These are phyloP conservation scores for Nycticorax nycticorax DNA, from an alignment of 2,113 vertebrate species.

Conservation along the genomic window DNA sequence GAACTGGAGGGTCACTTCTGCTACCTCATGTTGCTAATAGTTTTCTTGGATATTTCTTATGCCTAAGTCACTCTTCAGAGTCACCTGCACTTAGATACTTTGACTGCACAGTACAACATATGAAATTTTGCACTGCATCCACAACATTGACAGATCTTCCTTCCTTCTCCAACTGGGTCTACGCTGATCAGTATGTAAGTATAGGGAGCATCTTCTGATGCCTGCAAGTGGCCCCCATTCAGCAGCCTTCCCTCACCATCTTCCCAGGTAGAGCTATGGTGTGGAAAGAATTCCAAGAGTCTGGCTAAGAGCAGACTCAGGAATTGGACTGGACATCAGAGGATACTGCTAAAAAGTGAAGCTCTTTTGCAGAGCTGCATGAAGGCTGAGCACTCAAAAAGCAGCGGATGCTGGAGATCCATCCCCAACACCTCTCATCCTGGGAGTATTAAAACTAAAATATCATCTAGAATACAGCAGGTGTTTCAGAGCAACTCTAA, in stretches of 20 bases:
- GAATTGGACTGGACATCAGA: background rate
- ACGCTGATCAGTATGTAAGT: background rate
- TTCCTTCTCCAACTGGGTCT: background rate
- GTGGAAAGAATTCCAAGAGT: background rate
- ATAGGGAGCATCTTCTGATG: background rate
- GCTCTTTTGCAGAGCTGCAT: background rate
- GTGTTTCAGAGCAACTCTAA: background rate
- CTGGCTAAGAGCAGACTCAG: background rate
- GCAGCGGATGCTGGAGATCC: background rate
- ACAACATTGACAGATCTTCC: background rate
- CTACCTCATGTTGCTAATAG: background rate
- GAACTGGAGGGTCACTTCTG: background rate
- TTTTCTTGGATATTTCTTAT: background rate
- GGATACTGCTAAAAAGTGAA: background rate
- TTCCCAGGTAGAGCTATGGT: background rate
- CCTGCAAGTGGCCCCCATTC: background rate
- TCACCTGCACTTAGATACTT: background rate
- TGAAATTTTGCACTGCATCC: background rate
- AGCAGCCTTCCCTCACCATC: background rate
- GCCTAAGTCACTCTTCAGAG: background rate
- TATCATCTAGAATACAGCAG: background rate
- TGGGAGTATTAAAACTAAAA: background rate
- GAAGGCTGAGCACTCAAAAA: background rate
- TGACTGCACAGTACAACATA: background rate
- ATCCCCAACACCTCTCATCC: background rate